Base-by-base conservation (phyloP, 2,113 vertebrate genomes). In the Odontesthes bonariensis region DNA sequence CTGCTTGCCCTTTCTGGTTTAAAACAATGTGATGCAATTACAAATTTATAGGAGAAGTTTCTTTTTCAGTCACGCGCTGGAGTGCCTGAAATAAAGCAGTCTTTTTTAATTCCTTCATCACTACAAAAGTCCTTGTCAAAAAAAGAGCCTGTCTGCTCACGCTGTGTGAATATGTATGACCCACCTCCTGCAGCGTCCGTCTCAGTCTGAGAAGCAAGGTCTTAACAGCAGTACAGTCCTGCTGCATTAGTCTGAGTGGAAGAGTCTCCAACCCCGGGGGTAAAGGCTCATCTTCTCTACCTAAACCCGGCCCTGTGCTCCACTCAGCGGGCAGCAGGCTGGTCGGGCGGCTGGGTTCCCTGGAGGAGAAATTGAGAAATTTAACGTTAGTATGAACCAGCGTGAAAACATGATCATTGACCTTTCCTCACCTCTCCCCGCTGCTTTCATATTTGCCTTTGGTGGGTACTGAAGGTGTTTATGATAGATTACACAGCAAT, bases 181-280 rank as follows among this genome's bases (percentile, higher is more conserved):
- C 46, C 75, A 99, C 98, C 97, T 99, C 98, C 92, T 99, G 97
- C 68, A 99, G 95, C 73, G 96, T 95, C 79, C 97, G 95, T 84
- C 97, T 96, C 93, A 99, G 95, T 88, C 98, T 96, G 75, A 98
- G 91, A 61, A 99, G 93, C 67, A 99, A 86, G 0, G 97, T 98
- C 94, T 98, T 99, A 6, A 98, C 96, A 31, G 97, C 95, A 0
- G 97, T 98, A 79, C 98, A 99, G 85, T 99, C 98, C 75, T 99
- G 98, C 76, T 97, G 92, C 98, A 99, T 98, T 89, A 97, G 11
- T 83, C 97, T 93, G 78, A 98, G 96, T 0, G 97, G 96, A 80
- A 98, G 87, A 20, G 96, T 92, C 82, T 99, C 98, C 33, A 97
- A 82, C 38, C 96, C 96, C 14, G 90, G 89, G 40, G 91, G 92